Evolutionary conservation across 2,888 invertebrate genomes (phyloP).

Genomic region (Ethmia dodecea): DNA sequence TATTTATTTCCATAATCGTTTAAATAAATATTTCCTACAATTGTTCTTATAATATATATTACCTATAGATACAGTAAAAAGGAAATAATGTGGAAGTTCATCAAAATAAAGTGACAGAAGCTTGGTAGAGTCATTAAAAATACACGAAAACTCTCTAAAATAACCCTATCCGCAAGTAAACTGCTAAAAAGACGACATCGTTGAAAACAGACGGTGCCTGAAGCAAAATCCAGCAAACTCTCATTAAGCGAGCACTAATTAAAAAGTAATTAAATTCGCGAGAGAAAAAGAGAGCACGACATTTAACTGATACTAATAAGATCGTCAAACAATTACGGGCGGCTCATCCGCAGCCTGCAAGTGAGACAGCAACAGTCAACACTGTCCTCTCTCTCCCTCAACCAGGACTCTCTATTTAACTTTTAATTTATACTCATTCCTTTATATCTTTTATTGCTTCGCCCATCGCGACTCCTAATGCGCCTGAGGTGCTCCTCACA

Average conservation of each 20-base stretch:
- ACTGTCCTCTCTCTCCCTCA: slow-evolving; percentile 36
- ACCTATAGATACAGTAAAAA: too few species aligned
- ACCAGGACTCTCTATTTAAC: slow-evolving; percentile 71
- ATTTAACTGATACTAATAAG: slow-evolving; percentile 78
- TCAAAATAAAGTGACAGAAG: too few species aligned
- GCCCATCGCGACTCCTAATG: slow-evolving; percentile 77
- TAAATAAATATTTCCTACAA: too few species aligned
- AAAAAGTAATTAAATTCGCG: slow-evolving; percentile 75
- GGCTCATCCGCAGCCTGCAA: slow-evolving; percentile 45
- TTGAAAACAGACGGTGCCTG: slow-evolving; percentile 37
- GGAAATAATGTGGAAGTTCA: too few species aligned
- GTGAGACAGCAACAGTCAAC: slow-evolving; percentile 25
- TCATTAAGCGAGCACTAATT: slow-evolving; percentile 69
- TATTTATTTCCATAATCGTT: too few species aligned
- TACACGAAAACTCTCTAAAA: too few species aligned
- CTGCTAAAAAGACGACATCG: too few species aligned
- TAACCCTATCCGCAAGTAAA: too few species aligned
- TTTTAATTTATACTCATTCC: slow-evolving; percentile 79
- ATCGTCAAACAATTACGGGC: slow-evolving; percentile 76
- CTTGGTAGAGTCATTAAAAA: too few species aligned
- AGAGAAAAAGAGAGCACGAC: slow-evolving; percentile 73
- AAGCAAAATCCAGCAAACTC: slow-evolving; percentile 50
- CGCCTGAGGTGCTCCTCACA: slow-evolving; percentile 74
- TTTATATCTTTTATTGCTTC: slow-evolving; percentile 79
- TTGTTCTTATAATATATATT: too few species aligned